phyloP scores from a whole-genome alignment of 64 coral and sea anemone species.

The Montipora sp. region DNA sequence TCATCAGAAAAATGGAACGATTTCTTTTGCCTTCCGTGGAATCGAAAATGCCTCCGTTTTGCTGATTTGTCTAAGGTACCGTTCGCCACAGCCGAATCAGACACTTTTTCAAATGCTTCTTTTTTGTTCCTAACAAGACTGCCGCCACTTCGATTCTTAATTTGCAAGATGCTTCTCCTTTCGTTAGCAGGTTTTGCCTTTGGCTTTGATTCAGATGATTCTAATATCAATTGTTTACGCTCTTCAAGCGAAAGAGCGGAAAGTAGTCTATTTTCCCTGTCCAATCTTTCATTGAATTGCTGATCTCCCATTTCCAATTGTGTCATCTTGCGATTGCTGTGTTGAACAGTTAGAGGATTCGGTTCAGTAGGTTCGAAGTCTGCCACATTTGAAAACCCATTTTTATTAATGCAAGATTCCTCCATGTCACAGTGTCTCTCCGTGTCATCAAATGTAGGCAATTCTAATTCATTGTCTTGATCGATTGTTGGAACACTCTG shows the following conservation, averaged over 20 bases:
- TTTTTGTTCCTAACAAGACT: constrained; percentile 45
- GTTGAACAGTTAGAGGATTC: background rate
- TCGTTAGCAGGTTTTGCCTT: constrained; percentile 38
- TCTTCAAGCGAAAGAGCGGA: constrained; percentile 13
- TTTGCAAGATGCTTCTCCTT: constrained; percentile 45
- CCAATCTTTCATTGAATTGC: constrained; percentile 8
- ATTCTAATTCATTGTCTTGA: background rate
- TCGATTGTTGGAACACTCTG: background rate
- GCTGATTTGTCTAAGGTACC: background rate
- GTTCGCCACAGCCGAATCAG: background rate
- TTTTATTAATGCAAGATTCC: background rate
- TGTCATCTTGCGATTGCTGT: constrained; percentile 12
- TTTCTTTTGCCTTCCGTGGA: background rate
- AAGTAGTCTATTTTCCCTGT: background rate
- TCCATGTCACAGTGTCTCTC: no score
- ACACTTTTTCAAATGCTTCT: constrained; percentile 1
- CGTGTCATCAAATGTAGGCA: background rate
- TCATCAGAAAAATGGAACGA: constrained; percentile 24
- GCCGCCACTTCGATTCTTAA: constrained; percentile 37
- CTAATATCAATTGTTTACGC: constrained; percentile 16
- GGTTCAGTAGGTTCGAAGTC: background rate
- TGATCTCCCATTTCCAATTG: constrained; percentile 26
- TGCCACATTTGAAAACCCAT: background rate
- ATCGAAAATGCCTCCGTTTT: constrained; percentile 28
- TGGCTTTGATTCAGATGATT: background rate